A percentile compares a stretch with the other conserved stretches of the same genome.
phyloP scores from a whole-genome alignment of 2,888 invertebrate species.

The Aelia acuminata region DNA sequence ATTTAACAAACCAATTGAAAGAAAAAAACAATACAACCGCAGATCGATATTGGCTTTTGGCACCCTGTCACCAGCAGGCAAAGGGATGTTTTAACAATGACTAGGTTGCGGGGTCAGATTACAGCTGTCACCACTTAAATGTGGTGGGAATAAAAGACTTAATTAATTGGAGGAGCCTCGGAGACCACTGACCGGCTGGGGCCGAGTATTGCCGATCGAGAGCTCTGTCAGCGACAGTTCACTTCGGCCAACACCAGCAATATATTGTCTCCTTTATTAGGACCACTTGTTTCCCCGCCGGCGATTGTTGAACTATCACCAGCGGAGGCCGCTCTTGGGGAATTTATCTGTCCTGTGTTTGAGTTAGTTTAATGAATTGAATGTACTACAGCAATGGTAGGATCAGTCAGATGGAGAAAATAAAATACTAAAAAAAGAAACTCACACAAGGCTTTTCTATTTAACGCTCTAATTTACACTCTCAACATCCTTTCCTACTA shows the following conservation, averaged over 20 bases:
- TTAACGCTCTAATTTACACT: too few species aligned
- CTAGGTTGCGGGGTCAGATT: background rate
- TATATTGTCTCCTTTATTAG: background rate
- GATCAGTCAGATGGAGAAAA: background rate
- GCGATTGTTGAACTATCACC: background rate
- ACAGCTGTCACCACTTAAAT: constrained; percentile 11
- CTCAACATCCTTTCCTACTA: too few species aligned
- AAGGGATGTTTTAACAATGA: background rate
- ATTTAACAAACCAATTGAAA: background rate
- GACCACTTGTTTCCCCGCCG: background rate
- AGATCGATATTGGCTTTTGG: background rate
- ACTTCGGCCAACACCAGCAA: background rate
- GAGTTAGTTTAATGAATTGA: background rate
- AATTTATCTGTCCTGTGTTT: background rate
- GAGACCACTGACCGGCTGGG: background rate
- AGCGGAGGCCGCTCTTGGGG: background rate
- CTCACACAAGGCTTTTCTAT: too few species aligned
- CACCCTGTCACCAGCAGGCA: background rate
- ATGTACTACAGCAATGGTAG: background rate
- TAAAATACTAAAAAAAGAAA: too few species aligned
- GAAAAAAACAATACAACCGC: background rate
- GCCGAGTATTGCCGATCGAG: background rate
- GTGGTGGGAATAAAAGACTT: background rate
- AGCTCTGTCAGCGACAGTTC: constrained; percentile 7
- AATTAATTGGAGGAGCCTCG: background rate